Base-by-base conservation (phyloP, 1,140 invertebrate species). In the Lordiphosa mommai region DNA sequence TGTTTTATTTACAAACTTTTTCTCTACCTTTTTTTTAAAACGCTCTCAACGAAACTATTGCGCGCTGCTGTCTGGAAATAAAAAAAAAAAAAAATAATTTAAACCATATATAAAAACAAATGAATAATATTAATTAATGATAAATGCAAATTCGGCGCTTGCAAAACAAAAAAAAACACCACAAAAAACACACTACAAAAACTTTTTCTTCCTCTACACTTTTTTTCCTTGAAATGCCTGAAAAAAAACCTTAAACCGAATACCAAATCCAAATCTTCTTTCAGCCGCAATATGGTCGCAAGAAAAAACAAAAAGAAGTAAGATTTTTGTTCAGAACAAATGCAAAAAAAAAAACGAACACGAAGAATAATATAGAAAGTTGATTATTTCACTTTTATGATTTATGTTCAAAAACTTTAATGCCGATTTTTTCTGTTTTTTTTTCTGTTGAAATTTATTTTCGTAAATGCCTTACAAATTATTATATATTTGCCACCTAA, bases 271-370 rank as follows among this genome's bases (percentile, higher is more conserved):
- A 88, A 88, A 88, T 88, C 76, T 86, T 88, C 87, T 88, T 89
- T 88, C 88, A 89, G 88, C 88, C 88, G 86, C 87, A 89, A 89
- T 94, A 94, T 94, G 94, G 94, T 94, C 94, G 94, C 93, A 95
- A 95, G 94, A 96, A 95, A 95, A 95, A 96, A 94, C 95, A 96
- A 95, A 96, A 96, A 95, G 95, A 96, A 96, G 95, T 96, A 96
- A 96, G 95, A 94, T 90, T 89, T 32, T 91, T 90, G 55, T 68
- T 68, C 59, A 76, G 71, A 74, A 69, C 50, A 50, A 72, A 60
- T 41, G 38, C 20, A 40, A 64, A 67, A 48, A 40, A 33, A 43
- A 58, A 36, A 50, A 52, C 20, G 13, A 44, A 52, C 63, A 61
- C 46, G 7, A 30, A 30, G 40, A 79, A 53, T 17, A 37, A 47